Percentiles rank a stretch among this genome's conserved stretches.
Conservation (phyloP, 2,888 invertebrate genomes). For the Oxyteleia sp. region DNA sequence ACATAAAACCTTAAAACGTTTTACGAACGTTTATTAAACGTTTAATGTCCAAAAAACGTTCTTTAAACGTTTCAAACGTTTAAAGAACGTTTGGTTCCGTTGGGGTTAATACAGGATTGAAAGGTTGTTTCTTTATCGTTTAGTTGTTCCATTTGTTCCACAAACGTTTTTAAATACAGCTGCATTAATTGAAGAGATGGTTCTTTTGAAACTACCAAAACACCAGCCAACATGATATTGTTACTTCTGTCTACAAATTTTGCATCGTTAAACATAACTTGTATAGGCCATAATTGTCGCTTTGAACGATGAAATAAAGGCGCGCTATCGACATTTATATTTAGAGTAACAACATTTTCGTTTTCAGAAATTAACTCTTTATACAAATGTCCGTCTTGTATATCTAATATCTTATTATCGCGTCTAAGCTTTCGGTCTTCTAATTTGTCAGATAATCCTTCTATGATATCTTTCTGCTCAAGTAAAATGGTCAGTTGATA, state of each 20-base stretch:
- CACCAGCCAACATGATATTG: conserved; percentile 48
- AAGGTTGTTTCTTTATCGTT: no score
- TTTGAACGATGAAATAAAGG: conserved; percentile 33
- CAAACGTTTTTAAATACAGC: conserved; percentile 29
- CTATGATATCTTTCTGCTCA: conserved; percentile 5
- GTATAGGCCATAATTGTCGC: conserved; percentile 35
- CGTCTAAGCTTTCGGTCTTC: background rate
- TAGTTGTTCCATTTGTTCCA: conserved; percentile 27
- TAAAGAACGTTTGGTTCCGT: no score
- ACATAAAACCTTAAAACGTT: no score
- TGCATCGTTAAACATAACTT: conserved; percentile 28
- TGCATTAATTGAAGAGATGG: conserved; percentile 56
- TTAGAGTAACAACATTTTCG: conserved; percentile 5
- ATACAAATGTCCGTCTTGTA: conserved; percentile 13
- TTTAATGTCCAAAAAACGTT: no score
- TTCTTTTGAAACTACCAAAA: conserved; percentile 56
- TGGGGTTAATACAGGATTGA: no score
- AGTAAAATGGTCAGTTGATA: conserved; percentile 31
- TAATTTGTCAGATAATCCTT: background rate
- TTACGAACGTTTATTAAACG: no score
- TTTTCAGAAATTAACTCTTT: background rate
- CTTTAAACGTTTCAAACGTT: no score
- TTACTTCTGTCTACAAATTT: conserved; percentile 19
- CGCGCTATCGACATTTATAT: conserved; percentile 32
- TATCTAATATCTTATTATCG: background rate